These are phyloP conservation scores for Parapsyche elsis DNA, from an alignment of 1,140 invertebrate species.

Conservation along the genomic window DNA sequence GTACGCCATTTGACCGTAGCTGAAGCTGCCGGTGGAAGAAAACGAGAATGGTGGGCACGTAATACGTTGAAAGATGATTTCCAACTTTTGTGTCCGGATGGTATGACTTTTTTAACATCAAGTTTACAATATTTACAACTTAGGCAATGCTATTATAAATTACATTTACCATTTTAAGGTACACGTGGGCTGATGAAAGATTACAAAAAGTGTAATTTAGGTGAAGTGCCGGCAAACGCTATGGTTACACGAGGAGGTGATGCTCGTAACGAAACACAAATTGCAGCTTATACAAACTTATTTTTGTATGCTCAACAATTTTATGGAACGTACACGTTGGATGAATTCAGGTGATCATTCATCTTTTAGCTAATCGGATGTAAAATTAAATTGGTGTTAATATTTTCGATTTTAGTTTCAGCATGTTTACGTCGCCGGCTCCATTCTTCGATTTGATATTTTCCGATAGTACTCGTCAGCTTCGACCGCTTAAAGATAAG, in stretches of 20 bases:
- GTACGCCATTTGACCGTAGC: slow-evolving; percentile 91
- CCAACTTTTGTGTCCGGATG: slow-evolving; percentile 93
- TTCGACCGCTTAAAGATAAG: slow-evolving; percentile 75
- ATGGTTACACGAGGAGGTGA: slow-evolving; percentile 85
- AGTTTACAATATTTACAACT: background rate
- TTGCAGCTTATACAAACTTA: slow-evolving; percentile 87
- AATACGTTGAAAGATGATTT: slow-evolving; percentile 93
- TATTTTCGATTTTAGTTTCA: slow-evolving; percentile 73
- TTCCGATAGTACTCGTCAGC: slow-evolving; percentile 88
- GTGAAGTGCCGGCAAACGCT: slow-evolving; percentile 91
- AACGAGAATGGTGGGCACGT: slow-evolving; percentile 91
- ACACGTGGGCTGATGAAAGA: slow-evolving; percentile 81
- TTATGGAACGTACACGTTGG: slow-evolving; percentile 85
- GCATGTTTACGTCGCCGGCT: slow-evolving; percentile 86
- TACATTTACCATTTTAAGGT: slow-evolving; percentile 62
- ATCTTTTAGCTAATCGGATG: background rate
- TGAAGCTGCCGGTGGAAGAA: slow-evolving; percentile 91
- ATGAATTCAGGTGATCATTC: slow-evolving; percentile 78
- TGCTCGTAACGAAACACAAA: slow-evolving; percentile 80
- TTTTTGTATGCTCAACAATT: slow-evolving; percentile 92
- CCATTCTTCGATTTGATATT: slow-evolving; percentile 91
- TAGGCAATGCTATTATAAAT: background rate
- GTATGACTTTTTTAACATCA: slow-evolving; percentile 62
- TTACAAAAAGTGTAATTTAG: slow-evolving; percentile 89
- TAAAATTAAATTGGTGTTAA: slow-evolving; percentile 21